phyloP scores from a whole-genome alignment of 2,888 invertebrate species.

The Lamellibrachia columna region DNA sequence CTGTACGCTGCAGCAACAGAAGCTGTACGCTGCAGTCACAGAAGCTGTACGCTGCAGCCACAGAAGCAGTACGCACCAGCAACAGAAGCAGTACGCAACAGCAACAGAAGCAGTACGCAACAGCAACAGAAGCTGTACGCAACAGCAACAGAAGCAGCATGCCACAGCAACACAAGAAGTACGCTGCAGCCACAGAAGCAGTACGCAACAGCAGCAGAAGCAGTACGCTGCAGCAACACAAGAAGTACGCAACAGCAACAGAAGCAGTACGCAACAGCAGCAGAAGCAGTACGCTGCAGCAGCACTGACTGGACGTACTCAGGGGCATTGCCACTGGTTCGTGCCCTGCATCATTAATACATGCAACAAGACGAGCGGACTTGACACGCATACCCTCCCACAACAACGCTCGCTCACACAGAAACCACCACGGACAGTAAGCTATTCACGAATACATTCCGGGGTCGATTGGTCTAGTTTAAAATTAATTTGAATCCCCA shows the following conservation, averaged over 20 bases:
- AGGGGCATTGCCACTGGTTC: neutral
- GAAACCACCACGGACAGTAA: neutral
- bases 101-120: neutral
- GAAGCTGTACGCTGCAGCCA: neutral
- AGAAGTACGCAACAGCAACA: neutral
- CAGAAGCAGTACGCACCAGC: neutral
- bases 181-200: neutral
- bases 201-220: neutral
- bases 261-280: neutral
- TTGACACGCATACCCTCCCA: neutral
- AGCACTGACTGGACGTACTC: neutral
- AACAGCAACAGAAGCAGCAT: neutral
- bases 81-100: neutral
- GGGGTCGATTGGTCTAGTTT: neutral
- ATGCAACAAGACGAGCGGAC: neutral
- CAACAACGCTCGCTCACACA: neutral
- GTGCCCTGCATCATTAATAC: slow-evolving; percentile 10
- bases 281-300: neutral
- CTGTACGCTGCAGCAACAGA: neutral
- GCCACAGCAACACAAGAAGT: neutral
- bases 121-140: neutral
- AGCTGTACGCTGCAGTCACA: neutral
- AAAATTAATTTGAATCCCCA: neutral
- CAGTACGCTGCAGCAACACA: neutral
- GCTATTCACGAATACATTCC: neutral